Conservation (phyloP, 2,797 vertebrate species). For the Mus minutoides region DNA sequence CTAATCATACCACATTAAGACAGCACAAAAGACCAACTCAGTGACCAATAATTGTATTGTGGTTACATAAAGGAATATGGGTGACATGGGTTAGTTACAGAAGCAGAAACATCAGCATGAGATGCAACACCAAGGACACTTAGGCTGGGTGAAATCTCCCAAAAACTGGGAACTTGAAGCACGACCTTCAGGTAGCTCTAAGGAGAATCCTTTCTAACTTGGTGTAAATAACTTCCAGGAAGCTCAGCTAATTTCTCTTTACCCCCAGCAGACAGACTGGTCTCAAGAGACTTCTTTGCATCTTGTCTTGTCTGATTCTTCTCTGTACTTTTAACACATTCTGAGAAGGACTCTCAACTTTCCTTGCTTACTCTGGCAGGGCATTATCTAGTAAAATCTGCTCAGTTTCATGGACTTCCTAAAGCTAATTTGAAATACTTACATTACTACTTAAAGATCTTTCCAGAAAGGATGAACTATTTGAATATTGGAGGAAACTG, state of each 20-base stretch:
- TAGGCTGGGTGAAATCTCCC: not conserved
- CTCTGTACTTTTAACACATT: not conserved
- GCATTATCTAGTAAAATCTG: not conserved
- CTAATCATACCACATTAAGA: not conserved
- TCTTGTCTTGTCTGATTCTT: not conserved
- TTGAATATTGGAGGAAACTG: not conserved
- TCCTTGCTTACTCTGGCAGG: not conserved
- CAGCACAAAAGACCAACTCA: not conserved
- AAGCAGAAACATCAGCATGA: not conserved
- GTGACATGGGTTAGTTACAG: not conserved
- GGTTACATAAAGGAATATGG: not conserved
- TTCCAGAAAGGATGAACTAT: not conserved
- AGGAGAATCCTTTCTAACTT: not conserved
- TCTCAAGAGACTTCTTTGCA: not conserved
- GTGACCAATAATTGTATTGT: not conserved
- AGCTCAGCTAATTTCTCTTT: not conserved
- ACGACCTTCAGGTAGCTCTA: not conserved
- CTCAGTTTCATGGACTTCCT: not conserved
- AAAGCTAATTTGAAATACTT: not conserved
- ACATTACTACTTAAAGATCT: not conserved
- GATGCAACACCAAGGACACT: not conserved
- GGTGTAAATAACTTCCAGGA: not conserved
- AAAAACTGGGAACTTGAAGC: too few species aligned
- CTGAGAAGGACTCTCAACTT: not conserved
- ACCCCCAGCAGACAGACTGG: too few species aligned